Base-by-base conservation (phyloP, 1,140 invertebrate species). In the Trachymyrmex septentrionalis region DNA sequence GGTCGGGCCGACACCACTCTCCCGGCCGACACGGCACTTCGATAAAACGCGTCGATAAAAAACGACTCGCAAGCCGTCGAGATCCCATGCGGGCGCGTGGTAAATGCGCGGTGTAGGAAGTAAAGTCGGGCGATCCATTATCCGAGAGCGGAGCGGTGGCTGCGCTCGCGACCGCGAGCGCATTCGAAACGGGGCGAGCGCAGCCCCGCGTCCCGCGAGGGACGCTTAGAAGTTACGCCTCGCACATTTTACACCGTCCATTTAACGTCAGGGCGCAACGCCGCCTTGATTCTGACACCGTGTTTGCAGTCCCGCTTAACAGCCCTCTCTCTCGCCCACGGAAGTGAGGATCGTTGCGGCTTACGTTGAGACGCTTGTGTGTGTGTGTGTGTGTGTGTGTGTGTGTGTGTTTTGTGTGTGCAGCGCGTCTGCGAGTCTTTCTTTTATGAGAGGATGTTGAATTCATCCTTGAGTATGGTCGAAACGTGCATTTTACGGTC, bases 51-150 rank as follows among this genome's bases (percentile, higher is more conserved):
- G 44, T 84, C 80, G 69, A 73, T 84, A 84, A 84, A 84, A 84
- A 84, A 84, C 55, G 69, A 75, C 67, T 73, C 80, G 80, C 80
- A 84, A 73, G 69, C 78, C 69, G 80, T 44, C 38, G 80, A 10
- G 69, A 61, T 82, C 53, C 67, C 77, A 71, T 81, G 67, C 80
- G 80, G 67, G 69, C 80, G 69, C 80, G 80, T 55, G 19, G 80
- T 84, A 84, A 84, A 84, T 73, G 80, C 80, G 69, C 69, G 80
- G 53, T 84, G 57, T 59, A 84, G 80, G 80, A 84, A 84, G 80
- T 84, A 84, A 84, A 84, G 57, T 75, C 80, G 80, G 30, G 80
- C 69, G 80, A 84, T 84, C 80, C 80, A 84, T 84, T 84, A 84
- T 84, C 55, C 48, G 38, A 69, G 34, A 34, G 30, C 30, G 30